Percentiles rank a stretch among this genome's conserved stretches.
Conservation (phyloP, 2,113 vertebrate genomes). For the Pachycephala philippinensis region DNA sequence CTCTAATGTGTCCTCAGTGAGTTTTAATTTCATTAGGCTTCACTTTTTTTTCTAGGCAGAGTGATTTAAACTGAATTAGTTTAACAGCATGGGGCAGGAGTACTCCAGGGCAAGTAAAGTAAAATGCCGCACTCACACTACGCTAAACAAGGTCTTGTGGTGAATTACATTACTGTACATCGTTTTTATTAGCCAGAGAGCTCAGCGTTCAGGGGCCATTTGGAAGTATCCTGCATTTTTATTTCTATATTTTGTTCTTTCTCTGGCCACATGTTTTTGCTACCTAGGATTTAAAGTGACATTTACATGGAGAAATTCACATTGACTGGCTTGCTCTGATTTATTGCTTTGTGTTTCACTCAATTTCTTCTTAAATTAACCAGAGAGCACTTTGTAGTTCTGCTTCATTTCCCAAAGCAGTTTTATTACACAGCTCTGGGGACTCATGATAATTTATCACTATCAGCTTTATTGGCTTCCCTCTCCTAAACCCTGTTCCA, state of each 20-base stretch:
- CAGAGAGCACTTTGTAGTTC: constrained; percentile 63
- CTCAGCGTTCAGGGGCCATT: neutral
- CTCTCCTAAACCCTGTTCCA: neutral
- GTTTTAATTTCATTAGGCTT: constrained; percentile 43
- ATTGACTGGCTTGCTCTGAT: constrained; percentile 38
- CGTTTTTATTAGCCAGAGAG: constrained; percentile 36
- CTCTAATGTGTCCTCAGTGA: neutral
- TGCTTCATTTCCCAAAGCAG: constrained; percentile 60
- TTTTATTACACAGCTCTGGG: constrained; percentile 69
- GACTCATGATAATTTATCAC: constrained; percentile 67
- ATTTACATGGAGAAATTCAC: constrained; percentile 1
- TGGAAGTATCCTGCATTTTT: neutral
- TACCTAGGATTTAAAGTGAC: constrained; percentile 14
- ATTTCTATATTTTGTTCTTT: neutral
- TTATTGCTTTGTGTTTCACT: constrained; percentile 51
- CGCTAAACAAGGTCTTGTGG: neutral
- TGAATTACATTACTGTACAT: constrained; percentile 6
- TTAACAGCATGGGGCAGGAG: constrained; percentile 45
- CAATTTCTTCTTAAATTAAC: constrained; percentile 69
- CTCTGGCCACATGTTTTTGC: neutral
- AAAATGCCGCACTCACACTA: neutral
- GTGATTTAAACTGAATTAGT: constrained; percentile 43
- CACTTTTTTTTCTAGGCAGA: neutral
- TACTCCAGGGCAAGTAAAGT: constrained; percentile 17
- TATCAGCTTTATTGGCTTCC: constrained; percentile 59